phyloP scores from a whole-genome alignment of 2,888 invertebrate genomes.

The Leptinotarsa rubiginosa region DNA sequence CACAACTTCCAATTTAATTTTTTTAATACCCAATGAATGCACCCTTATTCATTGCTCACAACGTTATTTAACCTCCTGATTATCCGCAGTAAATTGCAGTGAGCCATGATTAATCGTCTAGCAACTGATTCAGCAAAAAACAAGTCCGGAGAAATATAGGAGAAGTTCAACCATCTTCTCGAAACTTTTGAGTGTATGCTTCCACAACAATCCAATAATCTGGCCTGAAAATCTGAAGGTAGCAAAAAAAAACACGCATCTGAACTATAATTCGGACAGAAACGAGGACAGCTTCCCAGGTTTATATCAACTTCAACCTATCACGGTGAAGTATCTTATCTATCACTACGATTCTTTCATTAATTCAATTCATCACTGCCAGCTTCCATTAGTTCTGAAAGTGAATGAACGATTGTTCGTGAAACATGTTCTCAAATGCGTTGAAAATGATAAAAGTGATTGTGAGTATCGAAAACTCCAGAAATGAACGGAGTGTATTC shows the following conservation, averaged over 20 bases:
- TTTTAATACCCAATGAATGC: no score
- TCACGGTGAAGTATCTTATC: neutral
- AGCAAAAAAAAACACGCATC: neutral
- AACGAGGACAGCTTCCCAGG: neutral
- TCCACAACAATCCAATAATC: neutral
- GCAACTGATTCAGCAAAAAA: neutral
- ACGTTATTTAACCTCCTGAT: no score
- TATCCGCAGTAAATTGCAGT: neutral
- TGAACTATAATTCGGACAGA: conserved; percentile 8
- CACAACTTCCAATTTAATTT: no score
- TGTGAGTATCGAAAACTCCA: no score
- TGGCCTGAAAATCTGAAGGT: neutral
- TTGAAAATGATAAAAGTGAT: neutral
- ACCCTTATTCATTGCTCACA: no score
- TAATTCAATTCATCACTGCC: neutral
- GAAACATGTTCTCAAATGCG: neutral
- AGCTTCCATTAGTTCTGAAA: neutral
- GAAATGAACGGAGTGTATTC: no score
- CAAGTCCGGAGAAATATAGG: neutral
- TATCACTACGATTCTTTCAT: neutral
- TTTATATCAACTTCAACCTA: neutral
- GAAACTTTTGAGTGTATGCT: conserved; percentile 3
- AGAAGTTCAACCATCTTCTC: neutral
- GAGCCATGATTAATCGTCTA: neutral
- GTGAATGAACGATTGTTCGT: neutral